Conservation (phyloP, 2,113 vertebrate species). For the Nannobrachium achirus region DNA sequence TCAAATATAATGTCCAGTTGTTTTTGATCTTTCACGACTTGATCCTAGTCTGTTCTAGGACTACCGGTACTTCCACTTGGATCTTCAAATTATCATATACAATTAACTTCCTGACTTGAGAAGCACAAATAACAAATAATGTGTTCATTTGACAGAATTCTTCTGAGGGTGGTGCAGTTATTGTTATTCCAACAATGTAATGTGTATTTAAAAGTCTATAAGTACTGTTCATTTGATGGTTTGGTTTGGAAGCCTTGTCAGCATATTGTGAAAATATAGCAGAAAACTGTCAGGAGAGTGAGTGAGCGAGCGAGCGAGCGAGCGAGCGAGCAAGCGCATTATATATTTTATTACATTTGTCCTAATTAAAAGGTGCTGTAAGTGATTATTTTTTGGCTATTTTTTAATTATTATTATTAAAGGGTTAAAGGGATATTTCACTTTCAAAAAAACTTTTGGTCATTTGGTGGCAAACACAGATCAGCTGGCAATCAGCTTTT, state of each 20-base stretch:
- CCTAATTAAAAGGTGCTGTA: too few species aligned
- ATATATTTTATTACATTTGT: too few species aligned
- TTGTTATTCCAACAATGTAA: too few species aligned
- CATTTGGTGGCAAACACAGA: slow-evolving; percentile 5
- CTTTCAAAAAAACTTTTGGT: too few species aligned
- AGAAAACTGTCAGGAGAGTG: slow-evolving; percentile 14
- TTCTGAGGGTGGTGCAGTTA: background rate
- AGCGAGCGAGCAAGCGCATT: too few species aligned
- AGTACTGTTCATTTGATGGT: background rate
- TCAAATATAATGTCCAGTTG: background rate
- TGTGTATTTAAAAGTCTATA: too few species aligned
- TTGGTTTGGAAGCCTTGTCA: background rate
- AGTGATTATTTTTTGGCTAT: too few species aligned
- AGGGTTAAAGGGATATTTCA: too few species aligned
- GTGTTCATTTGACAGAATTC: background rate
- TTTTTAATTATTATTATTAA: too few species aligned
- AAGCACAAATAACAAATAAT: background rate
- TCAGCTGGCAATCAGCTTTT: slow-evolving; percentile 4
- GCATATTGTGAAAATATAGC: background rate
- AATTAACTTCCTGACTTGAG: background rate
- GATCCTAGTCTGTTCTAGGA: background rate
- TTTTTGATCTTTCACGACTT: slow-evolving; percentile 16
- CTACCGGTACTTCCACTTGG: background rate
- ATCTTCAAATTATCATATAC: slow-evolving; percentile 3
- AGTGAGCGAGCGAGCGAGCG: too few species aligned